Base-by-base conservation (phyloP, 2,888 invertebrate species). In the Argynnis bischoffii region DNA sequence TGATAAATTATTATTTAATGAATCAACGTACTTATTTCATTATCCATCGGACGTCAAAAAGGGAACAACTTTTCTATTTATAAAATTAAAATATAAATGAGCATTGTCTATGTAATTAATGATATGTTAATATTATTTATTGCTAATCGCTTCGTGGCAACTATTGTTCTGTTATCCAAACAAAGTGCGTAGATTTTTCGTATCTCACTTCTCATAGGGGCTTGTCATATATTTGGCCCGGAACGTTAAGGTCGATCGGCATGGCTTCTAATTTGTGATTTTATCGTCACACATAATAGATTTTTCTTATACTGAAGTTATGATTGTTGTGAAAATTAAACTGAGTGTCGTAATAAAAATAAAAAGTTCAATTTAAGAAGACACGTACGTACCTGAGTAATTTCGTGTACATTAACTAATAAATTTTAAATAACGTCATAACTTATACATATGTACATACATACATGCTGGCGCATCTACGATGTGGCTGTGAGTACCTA, bases 61-160 rank as follows among this genome's bases (percentile, higher is more conserved):
- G 11, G 35, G 8, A 41, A 11, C 8, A 41, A 41, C 35, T 11
- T 11, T 41, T 41, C 35, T 41, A 41, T 41, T 41, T 41, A 41
- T 48, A 48, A 59, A 48, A 59, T 48, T 48, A n/a, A 26, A 59
- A 48, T 57, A 14, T 3, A 59, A 8, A 26, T n/a, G 26, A 21
- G 48, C 31, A 48, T 59, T 59, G 26, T 31, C 31, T 3, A 47
- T 48, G n/a, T 26, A 79, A 86, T 87, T 82, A 80, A 84, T 41
- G 35, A 11, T 79, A 82, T 81, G 79, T 79, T 81, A 86, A 88
- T 87, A 76, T 79, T 83, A 82, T 80, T 78, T 81, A 82, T 81
- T 75, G 77, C n/a, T 53, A 53, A 67, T 59, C 55, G 50, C 14
- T n/a, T 50, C 63, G 31, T 55, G 14, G 14, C 74, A 11, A 74